Evolutionary conservation across 2,888 invertebrate genomes (phyloP).

Genomic region (Drosophila prolongata): DNA sequence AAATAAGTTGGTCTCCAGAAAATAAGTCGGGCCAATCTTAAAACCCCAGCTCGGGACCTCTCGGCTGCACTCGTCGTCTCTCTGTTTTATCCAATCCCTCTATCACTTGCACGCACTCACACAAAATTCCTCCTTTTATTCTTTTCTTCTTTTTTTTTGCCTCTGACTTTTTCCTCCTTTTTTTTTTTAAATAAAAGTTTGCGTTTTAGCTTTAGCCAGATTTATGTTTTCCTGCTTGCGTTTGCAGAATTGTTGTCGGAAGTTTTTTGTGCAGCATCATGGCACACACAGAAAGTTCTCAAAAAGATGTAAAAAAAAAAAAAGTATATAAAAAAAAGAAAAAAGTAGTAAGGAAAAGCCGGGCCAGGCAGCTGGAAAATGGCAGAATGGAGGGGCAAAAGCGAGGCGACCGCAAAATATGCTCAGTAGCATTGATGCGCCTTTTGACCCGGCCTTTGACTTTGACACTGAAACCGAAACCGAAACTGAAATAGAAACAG

Average conservation of each 20-base stretch:
- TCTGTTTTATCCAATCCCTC: slow-evolving; percentile 36
- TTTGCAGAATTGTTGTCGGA: slow-evolving; percentile 80
- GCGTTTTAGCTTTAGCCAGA: slow-evolving; percentile 80
- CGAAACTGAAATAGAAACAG: slow-evolving; percentile 10
- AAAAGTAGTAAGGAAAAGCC: slow-evolving; percentile 4
- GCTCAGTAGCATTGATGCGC: slow-evolving; percentile 61
- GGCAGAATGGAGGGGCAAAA: not conserved
- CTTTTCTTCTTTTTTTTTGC: slow-evolving; percentile 4
- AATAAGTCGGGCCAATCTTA: slow-evolving; percentile 5
- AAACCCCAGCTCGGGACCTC: slow-evolving; percentile 10
- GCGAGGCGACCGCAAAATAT: slow-evolving; percentile 43
- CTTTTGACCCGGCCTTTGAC: slow-evolving; percentile 49
- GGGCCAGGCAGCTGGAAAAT: slow-evolving; percentile 7
- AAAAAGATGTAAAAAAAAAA: slow-evolving; percentile 42
- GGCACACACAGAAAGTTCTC: slow-evolving; percentile 51
- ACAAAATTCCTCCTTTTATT: slow-evolving; percentile 28
- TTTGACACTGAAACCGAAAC: slow-evolving; percentile 32
- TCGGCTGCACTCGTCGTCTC: slow-evolving; percentile 12
- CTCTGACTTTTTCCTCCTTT: slow-evolving; percentile 7
- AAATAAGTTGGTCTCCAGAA: not conserved
- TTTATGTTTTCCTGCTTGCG: slow-evolving; percentile 80
- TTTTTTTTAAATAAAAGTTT: slow-evolving; percentile 66
- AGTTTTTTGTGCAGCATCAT: slow-evolving; percentile 79
- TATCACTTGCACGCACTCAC: slow-evolving; percentile 67
- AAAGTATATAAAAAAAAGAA: not conserved